These are phyloP conservation scores for Drosophila kuntzei DNA, from an alignment of 2,888 invertebrate species.

Conservation along the genomic window DNA sequence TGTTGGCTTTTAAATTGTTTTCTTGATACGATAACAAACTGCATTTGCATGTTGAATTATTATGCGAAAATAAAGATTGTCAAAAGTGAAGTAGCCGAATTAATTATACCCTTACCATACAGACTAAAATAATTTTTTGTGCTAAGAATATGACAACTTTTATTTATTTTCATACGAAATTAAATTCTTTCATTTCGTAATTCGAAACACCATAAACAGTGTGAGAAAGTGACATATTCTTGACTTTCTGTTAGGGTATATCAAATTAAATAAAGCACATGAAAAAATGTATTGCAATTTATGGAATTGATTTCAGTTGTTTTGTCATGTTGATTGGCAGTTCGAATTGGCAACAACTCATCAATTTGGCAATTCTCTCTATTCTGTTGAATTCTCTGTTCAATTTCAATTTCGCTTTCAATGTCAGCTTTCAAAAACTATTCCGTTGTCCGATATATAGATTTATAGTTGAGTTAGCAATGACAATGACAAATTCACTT, in stretches of 20 bases:
- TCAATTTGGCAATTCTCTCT: conserved; percentile 44
- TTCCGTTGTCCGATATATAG: conserved; percentile 19
- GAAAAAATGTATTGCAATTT: conserved; percentile 64
- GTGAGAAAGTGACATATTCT: not conserved
- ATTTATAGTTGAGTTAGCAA: conserved; percentile 28
- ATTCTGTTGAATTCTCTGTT: conserved; percentile 35
- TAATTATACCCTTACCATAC: conserved; percentile 30
- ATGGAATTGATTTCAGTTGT: conserved; percentile 70
- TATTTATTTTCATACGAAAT: not conserved
- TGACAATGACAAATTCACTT: conserved; percentile 32
- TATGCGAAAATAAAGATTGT: conserved; percentile 34
- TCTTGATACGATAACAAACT: conserved; percentile 56
- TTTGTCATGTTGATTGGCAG: conserved; percentile 78
- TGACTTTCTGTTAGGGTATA: conserved; percentile 29
- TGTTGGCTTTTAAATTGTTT: conserved; percentile 59
- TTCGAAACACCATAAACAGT: not conserved
- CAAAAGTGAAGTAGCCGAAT: conserved; percentile 4
- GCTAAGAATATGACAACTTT: not conserved
- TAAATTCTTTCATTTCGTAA: not conserved
- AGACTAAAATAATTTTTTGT: not conserved
- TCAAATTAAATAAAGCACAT: conserved; percentile 33
- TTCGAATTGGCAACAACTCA: conserved; percentile 67
- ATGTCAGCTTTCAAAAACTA: conserved; percentile 42
- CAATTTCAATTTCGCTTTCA: conserved; percentile 27
- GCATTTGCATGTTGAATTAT: conserved; percentile 67